A percentile compares a stretch with the other conserved stretches of the same genome.
Evolutionary conservation across 2,888 invertebrate species (phyloP).

Genomic region (Formica aserva): DNA sequence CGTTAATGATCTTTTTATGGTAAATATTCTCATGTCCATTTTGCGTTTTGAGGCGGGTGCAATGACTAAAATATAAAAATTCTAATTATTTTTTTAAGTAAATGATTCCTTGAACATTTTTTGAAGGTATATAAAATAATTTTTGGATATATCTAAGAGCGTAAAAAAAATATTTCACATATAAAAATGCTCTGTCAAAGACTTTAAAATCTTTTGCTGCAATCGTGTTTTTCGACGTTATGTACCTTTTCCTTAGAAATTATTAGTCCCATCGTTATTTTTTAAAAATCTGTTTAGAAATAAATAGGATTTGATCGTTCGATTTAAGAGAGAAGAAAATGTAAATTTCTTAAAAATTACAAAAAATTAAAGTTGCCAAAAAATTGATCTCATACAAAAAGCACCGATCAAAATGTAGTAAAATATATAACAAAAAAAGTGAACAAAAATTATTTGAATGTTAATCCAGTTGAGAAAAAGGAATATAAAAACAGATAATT

Average conservation of each 20-base stretch:
- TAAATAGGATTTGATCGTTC: neutral
- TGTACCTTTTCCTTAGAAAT: neutral
- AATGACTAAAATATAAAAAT: neutral
- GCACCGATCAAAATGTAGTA: neutral
- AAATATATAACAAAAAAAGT: neutral
- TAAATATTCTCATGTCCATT: slow-evolving; percentile 59
- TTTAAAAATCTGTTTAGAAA: neutral
- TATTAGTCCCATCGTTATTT: neutral
- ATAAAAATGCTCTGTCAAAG: neutral
- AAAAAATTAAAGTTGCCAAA: neutral
- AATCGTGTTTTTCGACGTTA: neutral
- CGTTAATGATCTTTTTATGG: slow-evolving; percentile 82
- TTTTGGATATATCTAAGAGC: no score
- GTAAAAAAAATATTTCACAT: neutral
- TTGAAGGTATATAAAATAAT: neutral
- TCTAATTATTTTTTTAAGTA: neutral
- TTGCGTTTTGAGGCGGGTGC: neutral
- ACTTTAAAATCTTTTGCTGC: neutral
- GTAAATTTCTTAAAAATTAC: neutral
- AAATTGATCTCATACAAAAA: neutral
- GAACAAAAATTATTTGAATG: neutral
- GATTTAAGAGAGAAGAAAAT: neutral
- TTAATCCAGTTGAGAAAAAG: neutral
- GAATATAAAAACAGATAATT: neutral
- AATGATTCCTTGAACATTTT: neutral